Evolutionary conservation across 2,797 vertebrate genomes (phyloP), one percentile per base, ranked within the genome.

Genomic region (Sebastes jordani): DNA sequence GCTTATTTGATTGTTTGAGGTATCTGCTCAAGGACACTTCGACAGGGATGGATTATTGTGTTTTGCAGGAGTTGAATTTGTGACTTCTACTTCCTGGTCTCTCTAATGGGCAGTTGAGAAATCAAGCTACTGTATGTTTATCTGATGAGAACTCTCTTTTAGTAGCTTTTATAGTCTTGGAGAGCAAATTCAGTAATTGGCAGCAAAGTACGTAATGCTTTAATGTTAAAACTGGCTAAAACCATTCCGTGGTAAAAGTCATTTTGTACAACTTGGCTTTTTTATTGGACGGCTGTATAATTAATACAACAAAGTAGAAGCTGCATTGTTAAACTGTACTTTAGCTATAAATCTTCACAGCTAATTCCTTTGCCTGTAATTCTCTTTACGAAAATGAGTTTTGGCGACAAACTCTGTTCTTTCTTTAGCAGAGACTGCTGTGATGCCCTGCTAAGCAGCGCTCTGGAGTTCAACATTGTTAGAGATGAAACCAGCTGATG

Each of bases 161-260:
- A 58, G 64, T 5, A 42, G 38, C 75, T 67, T 70, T 83, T 49
- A 23, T 34, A n/a, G 72, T 71, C 70, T 52, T 42, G 7, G 10
- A 60, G 38, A 78, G 32, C 56, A 71, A 68, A 83, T 64, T 34
- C 38, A 64, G 36, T 78, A 72, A 89, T 73, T 80, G 63, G 71
- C 69, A 54, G 59, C 52, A 75, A 79, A 74, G 65, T 49, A 52
- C 25, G 60, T 73, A 14, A 80, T 70, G 74, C 27, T 16, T 61
- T 11, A 38, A 16, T 54, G n/a, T 75, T 73, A 62, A 75, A 82
- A 73, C 11, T 2, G 36, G 38, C 64, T 73, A 52, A 71, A 73
- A 77, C 11, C 52, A 16, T 71, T 73, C 56, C 29, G 38, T 76
- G 49, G 13, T 38, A 18, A 79, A 65, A 80, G 29, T 36, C n/a